A percentile compares a stretch with the other conserved stretches of the same genome.
Conservation (phyloP, 2,113 vertebrate genomes). For the Chionomys nivalis region DNA sequence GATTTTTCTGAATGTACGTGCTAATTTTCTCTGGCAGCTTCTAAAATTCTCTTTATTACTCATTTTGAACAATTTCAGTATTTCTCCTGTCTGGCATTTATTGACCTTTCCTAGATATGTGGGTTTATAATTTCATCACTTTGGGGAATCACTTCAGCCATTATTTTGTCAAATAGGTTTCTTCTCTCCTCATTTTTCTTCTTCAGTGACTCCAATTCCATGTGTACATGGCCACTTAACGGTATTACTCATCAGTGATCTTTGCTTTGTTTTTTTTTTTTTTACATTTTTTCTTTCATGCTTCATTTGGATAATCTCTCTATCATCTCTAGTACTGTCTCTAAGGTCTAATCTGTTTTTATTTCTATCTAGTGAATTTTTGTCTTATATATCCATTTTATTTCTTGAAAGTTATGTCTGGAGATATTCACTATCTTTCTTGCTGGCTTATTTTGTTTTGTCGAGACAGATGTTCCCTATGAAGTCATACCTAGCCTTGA, state of each 20-base stretch:
- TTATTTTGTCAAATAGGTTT: neutral
- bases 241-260: neutral
- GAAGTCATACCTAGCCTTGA: neutral
- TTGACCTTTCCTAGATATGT: constrained; percentile 24
- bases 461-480: neutral
- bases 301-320: constrained; percentile 14
- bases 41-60: constrained; percentile 28
- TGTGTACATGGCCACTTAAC: neutral
- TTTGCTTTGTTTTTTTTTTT: neutral
- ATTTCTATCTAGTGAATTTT: neutral
- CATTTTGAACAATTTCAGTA: constrained; percentile 7
- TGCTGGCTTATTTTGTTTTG: neutral
- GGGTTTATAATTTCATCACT: neutral
- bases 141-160: neutral
- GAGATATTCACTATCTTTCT: neutral
- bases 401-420: constrained; percentile 11
- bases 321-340: neutral
- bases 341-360: neutral
- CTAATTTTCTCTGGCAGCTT: neutral
- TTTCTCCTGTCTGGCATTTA: neutral
- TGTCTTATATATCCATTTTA: neutral
- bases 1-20: neutral
- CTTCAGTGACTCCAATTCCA: neutral
- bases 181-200: neutral
- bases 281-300: neutral